These are phyloP conservation scores for Melanotaenia pygmaea DNA, from an alignment of 2,797 vertebrate species.

Conservation along the genomic window DNA sequence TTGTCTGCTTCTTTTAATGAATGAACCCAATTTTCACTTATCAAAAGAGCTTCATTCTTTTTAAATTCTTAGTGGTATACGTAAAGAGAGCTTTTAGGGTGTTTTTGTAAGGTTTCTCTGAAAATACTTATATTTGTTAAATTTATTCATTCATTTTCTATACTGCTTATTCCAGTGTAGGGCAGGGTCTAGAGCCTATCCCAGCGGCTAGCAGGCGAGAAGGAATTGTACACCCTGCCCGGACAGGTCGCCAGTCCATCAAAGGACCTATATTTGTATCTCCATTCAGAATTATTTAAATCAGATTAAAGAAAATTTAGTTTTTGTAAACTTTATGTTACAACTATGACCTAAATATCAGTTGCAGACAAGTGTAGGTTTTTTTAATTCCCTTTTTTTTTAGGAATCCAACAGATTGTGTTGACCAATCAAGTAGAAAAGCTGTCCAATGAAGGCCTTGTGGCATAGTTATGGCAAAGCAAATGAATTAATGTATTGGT, in stretches of 20 bases:
- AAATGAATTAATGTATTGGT: background rate
- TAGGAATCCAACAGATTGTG: background rate
- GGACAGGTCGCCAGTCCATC: too few species aligned
- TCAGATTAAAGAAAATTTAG: background rate
- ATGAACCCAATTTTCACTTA: background rate
- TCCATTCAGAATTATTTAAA: background rate
- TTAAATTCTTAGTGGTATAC: background rate
- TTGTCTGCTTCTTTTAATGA: background rate
- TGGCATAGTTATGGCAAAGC: background rate
- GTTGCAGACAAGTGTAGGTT: background rate
- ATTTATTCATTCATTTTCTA: too few species aligned
- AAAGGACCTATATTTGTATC: background rate
- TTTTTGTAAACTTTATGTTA: background rate
- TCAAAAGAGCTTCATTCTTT: background rate
- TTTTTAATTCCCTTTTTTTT: constrained; percentile 1
- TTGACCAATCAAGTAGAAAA: background rate
- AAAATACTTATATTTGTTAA: background rate
- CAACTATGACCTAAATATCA: background rate
- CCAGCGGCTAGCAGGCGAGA: too few species aligned
- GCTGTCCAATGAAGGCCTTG: constrained; percentile 1
- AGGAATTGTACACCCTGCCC: too few species aligned
- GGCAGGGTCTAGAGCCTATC: too few species aligned
- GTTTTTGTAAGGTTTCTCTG: too few species aligned
- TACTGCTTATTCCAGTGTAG: too few species aligned
- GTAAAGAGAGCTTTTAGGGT: too few species aligned